These are phyloP conservation scores for Cantharis flavilabris DNA, from an alignment of 2,888 invertebrate species.

Conservation along the genomic window DNA sequence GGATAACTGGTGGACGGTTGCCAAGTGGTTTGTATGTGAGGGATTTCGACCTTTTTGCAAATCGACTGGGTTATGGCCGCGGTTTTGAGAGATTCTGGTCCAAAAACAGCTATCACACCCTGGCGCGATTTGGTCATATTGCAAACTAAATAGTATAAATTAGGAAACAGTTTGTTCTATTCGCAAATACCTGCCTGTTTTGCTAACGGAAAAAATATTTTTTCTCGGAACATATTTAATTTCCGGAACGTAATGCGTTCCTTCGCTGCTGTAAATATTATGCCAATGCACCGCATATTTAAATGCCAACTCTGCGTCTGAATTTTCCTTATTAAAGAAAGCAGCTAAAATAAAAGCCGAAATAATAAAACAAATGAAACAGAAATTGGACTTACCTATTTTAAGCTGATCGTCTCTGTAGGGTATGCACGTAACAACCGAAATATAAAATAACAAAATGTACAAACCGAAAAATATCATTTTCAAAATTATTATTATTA, in stretches of 20 bases:
- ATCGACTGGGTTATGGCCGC: conserved; percentile 81
- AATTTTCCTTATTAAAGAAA: conserved; percentile 56
- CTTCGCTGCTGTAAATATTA: conserved; percentile 47
- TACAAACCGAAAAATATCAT: not conserved
- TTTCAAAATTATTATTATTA: not conserved
- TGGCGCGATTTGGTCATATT: conserved; percentile 21
- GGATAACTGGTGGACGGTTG: conserved; percentile 55
- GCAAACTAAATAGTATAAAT: conserved; percentile 25
- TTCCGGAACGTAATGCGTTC: conserved; percentile 31
- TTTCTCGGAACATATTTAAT: conserved; percentile 40
- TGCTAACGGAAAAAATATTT: conserved; percentile 48
- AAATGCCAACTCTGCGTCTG: conserved; percentile 64
- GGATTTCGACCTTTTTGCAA: conserved; percentile 82
- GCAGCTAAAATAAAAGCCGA: conserved; percentile 37
- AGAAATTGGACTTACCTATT: not conserved
- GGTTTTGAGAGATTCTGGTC: conserved; percentile 70
- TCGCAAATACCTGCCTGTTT: conserved; percentile 44
- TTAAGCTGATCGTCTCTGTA: not conserved
- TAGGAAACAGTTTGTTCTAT: not conserved
- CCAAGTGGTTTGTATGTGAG: conserved; percentile 80
- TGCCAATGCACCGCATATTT: conserved; percentile 60
- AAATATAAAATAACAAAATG: not conserved
- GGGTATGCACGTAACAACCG: not conserved
- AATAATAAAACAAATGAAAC: not conserved
- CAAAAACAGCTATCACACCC: conserved; percentile 81